Evolutionary conservation across 2,113 vertebrate species (phyloP).

Genomic region (Oryzias melastigma): DNA sequence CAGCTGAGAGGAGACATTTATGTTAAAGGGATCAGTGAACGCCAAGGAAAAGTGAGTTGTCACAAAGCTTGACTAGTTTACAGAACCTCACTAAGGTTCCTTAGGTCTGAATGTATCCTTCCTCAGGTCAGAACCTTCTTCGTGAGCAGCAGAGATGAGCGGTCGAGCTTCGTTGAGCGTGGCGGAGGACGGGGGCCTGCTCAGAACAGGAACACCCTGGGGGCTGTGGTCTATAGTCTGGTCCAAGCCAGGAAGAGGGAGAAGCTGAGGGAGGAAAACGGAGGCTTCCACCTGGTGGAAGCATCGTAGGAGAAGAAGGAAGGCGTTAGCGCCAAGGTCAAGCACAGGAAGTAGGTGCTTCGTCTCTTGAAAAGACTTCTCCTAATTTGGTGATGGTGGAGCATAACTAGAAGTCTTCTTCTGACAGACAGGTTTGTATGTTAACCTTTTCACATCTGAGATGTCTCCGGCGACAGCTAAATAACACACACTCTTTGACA

Average conservation of each 20-base stretch:
- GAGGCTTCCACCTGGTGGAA: constrained; percentile 62
- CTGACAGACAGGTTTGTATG: too few species aligned
- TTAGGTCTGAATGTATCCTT: neutral
- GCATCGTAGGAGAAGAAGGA: constrained; percentile 22
- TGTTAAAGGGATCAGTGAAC: constrained; percentile 91
- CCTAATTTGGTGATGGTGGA: neutral
- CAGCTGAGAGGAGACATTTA: constrained; percentile 91
- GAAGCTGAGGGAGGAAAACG: constrained; percentile 84
- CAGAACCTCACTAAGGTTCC: too few species aligned
- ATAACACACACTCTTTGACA: too few species aligned
- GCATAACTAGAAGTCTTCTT: too few species aligned
- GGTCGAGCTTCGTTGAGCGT: constrained; percentile 74
- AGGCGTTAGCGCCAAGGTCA: neutral
- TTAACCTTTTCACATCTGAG: too few species aligned
- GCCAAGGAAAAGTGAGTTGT: constrained; percentile 83
- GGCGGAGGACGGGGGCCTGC: constrained; percentile 79
- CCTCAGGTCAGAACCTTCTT: constrained; percentile 80
- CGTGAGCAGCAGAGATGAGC: constrained; percentile 79
- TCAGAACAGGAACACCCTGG: constrained; percentile 85
- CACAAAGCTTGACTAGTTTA: too few species aligned
- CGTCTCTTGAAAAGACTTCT: neutral
- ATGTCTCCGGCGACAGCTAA: too few species aligned
- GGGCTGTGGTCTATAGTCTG: constrained; percentile 87
- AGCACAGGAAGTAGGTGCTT: too few species aligned
- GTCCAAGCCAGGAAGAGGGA: constrained; percentile 89